Evolutionary conservation across 2,113 vertebrate species (phyloP), one percentile per base, ranked within the genome.

Genomic region (Apodemus speciosus): DNA sequence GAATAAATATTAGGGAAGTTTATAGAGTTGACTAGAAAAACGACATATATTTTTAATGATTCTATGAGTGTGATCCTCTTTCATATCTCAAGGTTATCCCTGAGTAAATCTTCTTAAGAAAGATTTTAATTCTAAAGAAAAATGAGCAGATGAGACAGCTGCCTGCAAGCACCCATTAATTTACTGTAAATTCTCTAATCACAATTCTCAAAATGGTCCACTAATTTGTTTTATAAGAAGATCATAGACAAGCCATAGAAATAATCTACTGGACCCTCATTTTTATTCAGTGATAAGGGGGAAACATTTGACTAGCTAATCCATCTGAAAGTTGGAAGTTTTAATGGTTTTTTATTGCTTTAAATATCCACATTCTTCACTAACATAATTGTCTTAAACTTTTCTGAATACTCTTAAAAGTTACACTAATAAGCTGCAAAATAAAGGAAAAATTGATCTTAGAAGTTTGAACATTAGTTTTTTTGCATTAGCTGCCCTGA

Each of bases 221-320:
- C 66, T 90, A 94, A 92, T 72, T 88, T 10, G 53, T 84, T 91
- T 92, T 94, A 75, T 85, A 66, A 96, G 93, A 93, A 72, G 79
- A 89, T 92, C 73, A 66, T 58, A 77, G n/a, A 84, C 51, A 46
- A 89, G 23, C 49, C 80, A 13, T 46, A 49, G 76, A 62, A 40
- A 83, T 4, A 89, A 35, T 73, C 53, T 84, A 60, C 64, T 87
- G 38, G 38, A 23, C 94, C 62, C 49, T n/a, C 64, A 66, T 35
- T 68, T 93, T 91, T 89, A 93, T 92, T 94, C 53, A 56, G 4
- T 21, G 90, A 80, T 23, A 83, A 86, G 25, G 7, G 9, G 1
- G 27, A 71, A 90, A 58, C 0, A 83, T 69, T 89, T 66, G 71
- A 93, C 62, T 92, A 92, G 30, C 53, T 80, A 73, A 20, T 71